Conservation (phyloP, 2,888 invertebrate species). For the Spisula solida region DNA sequence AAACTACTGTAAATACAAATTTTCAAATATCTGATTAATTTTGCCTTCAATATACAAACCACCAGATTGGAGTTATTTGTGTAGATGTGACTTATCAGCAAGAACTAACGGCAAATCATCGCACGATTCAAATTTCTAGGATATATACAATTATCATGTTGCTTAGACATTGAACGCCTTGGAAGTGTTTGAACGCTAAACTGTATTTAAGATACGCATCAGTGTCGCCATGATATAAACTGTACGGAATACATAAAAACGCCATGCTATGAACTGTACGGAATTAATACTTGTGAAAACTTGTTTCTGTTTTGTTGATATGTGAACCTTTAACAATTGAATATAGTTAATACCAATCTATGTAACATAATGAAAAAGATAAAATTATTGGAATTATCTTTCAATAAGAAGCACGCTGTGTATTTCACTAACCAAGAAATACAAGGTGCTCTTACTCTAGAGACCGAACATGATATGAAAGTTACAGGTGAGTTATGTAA, state of each 20-base stretch:
- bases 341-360: neutral
- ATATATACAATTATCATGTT: neutral
- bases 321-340: too few species aligned
- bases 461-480: slow-evolving; percentile 11
- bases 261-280: too few species aligned
- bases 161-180: neutral
- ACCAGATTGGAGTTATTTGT: neutral
- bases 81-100: neutral
- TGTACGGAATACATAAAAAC: too few species aligned
- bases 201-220: neutral
- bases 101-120: neutral
- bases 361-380: slow-evolving; percentile 2
- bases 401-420: neutral
- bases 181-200: neutral
- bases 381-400: slow-evolving; percentile 18
- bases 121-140: neutral
- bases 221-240: too few species aligned
- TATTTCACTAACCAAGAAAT: slow-evolving; percentile 20
- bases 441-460: slow-evolving; percentile 21
- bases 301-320: too few species aligned
- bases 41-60: neutral
- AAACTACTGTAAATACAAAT: neutral
- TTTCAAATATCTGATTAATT: slow-evolving; percentile 19
- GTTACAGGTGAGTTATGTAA: slow-evolving; percentile 17
- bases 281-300: too few species aligned